Base-by-base conservation (phyloP, 2,797 vertebrate species). In the Chelon labrosus region DNA sequence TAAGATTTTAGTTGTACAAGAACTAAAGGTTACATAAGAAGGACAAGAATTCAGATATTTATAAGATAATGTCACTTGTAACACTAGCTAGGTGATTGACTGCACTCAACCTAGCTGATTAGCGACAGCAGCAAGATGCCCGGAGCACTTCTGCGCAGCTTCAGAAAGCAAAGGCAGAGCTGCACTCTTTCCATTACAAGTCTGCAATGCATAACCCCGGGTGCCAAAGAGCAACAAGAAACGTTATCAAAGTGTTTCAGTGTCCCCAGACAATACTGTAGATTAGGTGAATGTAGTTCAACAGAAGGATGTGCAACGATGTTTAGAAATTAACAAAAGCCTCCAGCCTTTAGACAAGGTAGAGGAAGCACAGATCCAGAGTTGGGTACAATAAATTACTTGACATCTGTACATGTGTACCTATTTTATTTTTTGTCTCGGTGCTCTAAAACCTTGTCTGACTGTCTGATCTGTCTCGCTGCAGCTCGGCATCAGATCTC, bases 401-500 rank as follows among this genome's bases (percentile, higher is more conserved):
- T 64, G 61, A 81, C 84, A 46, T 75, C 57, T 76, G 66, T 31
- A 53, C 64, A 67, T 49, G 17, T 52, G 19, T 58, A 14, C 5
- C 12, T 19, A 8, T 59, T 25, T 44, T n/a, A 38, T 65, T 54
- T 50, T 75, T 63, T 50, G 10, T 55, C 41, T 60, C 27, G 39
- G 22, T 2, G 17, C 16, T 63, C 1, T 3, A 42, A 10, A 71
- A 9, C n/a, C 3, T 44, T 35, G 25, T 57, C 49, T 69, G 44
- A 79, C 70, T 53, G 58, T 86, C 68, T 67, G 61, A 72, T 84
- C 61, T 62, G 68, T 75, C 53, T 76, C 19, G 5, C 80, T 73
- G 79, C 89, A 27, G 25, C 25, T 27, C 86, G 74, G 42, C 42
- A 49, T 85, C 66, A 84, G 68, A 90, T 79, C 77, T 62, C 65